Conservation (phyloP, 2,113 vertebrate genomes). For the Cacatua alba region DNA sequence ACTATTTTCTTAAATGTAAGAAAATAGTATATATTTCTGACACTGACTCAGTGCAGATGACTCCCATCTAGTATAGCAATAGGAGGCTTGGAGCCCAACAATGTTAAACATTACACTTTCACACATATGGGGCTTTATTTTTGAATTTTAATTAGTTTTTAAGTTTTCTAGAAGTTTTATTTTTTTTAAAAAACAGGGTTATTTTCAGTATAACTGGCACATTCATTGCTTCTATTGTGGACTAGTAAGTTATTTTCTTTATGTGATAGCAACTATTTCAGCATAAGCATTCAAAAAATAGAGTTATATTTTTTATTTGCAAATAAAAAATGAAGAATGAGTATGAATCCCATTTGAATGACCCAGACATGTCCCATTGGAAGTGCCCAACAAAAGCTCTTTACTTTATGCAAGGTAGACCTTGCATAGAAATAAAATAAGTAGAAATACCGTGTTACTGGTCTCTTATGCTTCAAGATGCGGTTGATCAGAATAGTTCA, state of each 20-base stretch:
- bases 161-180: background rate
- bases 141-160: background rate
- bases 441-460: background rate
- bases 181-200: background rate
- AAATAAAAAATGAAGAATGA: background rate
- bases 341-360: background rate
- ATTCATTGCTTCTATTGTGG: background rate
- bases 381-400: background rate
- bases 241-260: background rate
- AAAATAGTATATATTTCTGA: background rate
- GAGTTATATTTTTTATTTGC: background rate
- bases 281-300: background rate
- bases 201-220: background rate
- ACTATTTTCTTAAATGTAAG: background rate
- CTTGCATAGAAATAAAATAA: background rate
- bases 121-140: background rate
- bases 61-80: background rate
- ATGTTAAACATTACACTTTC: background rate
- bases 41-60: background rate
- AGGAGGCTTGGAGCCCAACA: background rate
- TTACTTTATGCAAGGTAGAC: background rate
- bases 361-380: background rate
- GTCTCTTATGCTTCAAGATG: background rate
- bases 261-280: background rate
- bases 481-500: background rate